These are phyloP conservation scores for Etheostoma spectabile DNA, from an alignment of 2,113 vertebrate species.

Conservation along the genomic window DNA sequence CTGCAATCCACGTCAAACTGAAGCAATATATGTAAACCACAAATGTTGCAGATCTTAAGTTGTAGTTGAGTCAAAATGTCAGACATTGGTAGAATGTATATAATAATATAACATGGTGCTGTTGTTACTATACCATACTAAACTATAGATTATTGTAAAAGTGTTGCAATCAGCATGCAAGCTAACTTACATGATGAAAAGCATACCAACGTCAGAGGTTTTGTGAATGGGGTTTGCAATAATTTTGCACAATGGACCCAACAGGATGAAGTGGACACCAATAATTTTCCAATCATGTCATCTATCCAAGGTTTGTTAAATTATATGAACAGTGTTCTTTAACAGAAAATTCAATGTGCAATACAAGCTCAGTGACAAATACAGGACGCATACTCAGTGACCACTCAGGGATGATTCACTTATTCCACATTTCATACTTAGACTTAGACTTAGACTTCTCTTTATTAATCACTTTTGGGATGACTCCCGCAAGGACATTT, in stretches of 20 bases:
- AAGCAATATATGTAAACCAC: background rate
- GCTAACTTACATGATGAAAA: background rate
- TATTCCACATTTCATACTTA: background rate
- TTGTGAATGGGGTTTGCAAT: conserved; percentile 23
- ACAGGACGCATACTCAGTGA: background rate
- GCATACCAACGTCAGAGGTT: background rate
- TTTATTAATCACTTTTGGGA: too few species aligned
- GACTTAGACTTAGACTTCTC: too few species aligned
- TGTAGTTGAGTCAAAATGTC: conserved; percentile 4
- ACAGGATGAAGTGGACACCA: background rate
- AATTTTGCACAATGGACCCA: background rate
- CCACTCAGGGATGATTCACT: background rate
- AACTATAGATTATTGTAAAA: background rate
- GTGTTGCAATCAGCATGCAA: background rate
- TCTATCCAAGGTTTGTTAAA: background rate
- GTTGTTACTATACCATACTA: background rate
- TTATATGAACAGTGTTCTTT: background rate
- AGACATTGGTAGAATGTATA: background rate
- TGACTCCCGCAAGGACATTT: background rate
- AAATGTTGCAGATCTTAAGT: background rate
- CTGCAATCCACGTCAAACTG: background rate
- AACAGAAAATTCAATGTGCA: background rate
- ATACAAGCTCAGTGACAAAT: background rate
- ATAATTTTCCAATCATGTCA: background rate
- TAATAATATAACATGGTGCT: background rate